A percentile compares a stretch with the other conserved stretches of the same genome.
Conservation (phyloP, 2,797 vertebrate species). For the Hypotaenidia philippensis region DNA sequence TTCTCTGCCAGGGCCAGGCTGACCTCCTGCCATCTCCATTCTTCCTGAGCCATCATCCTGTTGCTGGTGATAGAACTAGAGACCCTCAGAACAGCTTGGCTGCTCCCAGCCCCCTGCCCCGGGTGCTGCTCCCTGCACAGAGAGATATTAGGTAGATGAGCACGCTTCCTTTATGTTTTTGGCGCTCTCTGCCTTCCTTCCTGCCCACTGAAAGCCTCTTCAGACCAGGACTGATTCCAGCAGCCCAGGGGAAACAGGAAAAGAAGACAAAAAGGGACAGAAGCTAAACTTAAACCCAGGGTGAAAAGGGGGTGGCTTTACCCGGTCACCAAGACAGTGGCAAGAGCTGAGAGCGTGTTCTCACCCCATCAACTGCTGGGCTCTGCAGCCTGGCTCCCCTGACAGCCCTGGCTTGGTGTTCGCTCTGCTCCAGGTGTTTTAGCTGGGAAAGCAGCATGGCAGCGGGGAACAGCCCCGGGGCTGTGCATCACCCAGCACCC, state of each 20-base stretch:
- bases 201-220: not conserved
- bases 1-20: not conserved
- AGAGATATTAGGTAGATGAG: not conserved
- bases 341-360: not conserved
- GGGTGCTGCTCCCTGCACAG: not conserved
- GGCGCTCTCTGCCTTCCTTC: not conserved
- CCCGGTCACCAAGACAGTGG: not conserved
- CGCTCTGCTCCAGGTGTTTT: not conserved
- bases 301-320: slow-evolving; percentile 6
- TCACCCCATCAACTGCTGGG: not conserved
- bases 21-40: not conserved
- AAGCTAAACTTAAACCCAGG: slow-evolving; percentile 23
- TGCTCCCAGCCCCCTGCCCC: not conserved
- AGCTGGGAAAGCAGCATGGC: not conserved
- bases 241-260: not conserved
- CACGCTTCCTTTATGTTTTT: not conserved
- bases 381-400: not conserved
- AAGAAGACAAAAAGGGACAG: not conserved
- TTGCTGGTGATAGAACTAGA: not conserved
- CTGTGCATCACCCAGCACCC: not conserved
- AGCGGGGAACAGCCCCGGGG: not conserved
- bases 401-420: not conserved
- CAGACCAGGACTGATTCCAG: not conserved
- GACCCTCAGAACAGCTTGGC: fast-evolving
- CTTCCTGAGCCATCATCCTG: fast-evolving